Conservation (phyloP, 2,888 invertebrate species). For the Xiphydria camelus region DNA sequence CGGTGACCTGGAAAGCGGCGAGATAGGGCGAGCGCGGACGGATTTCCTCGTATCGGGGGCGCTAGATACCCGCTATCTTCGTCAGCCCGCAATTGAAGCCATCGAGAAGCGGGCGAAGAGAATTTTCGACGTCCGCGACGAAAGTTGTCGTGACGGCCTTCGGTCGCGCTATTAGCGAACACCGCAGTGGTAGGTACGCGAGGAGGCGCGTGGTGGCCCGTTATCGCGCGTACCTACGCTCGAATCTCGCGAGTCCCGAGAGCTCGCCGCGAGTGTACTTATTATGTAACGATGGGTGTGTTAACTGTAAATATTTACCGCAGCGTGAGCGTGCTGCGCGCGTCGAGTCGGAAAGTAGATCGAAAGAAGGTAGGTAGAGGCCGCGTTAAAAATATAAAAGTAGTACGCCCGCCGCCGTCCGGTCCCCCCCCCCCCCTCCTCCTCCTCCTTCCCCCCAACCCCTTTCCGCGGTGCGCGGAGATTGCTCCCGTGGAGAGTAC, state of each 20-base stretch:
- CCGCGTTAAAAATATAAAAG: constrained; percentile 47
- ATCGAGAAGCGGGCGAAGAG: too few relatives aligned
- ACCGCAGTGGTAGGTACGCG: too few relatives aligned
- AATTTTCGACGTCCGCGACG: too few relatives aligned
- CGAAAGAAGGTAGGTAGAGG: constrained; percentile 32
- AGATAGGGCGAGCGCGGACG: too few relatives aligned
- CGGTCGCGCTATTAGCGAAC: too few relatives aligned
- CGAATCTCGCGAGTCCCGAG: constrained; percentile 17
- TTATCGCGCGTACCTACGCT: constrained; percentile 29
- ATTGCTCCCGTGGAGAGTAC: too few relatives aligned
- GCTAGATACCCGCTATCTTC: too few relatives aligned
- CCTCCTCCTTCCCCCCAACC: constrained; percentile 5
- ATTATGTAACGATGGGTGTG: constrained; percentile 50
- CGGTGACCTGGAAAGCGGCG: too few relatives aligned
- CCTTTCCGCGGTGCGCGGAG: constrained; percentile 2
- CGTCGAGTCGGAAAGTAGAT: constrained; percentile 42
- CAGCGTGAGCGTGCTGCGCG: constrained; percentile 24
- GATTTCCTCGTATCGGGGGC: too few relatives aligned
- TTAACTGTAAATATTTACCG: constrained; percentile 55
- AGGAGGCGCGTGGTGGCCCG: constrained; percentile 32
- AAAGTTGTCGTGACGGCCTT: too few relatives aligned
- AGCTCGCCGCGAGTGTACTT: constrained; percentile 27
- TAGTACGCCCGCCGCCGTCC: constrained; percentile 37
- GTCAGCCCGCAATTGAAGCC: too few relatives aligned
- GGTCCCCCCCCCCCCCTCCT: constrained; percentile 12